A percentile compares a stretch with the other conserved stretches of the same genome.
Conservation (phyloP, 2,113 vertebrate species). For the Donacobius atricapilla region DNA sequence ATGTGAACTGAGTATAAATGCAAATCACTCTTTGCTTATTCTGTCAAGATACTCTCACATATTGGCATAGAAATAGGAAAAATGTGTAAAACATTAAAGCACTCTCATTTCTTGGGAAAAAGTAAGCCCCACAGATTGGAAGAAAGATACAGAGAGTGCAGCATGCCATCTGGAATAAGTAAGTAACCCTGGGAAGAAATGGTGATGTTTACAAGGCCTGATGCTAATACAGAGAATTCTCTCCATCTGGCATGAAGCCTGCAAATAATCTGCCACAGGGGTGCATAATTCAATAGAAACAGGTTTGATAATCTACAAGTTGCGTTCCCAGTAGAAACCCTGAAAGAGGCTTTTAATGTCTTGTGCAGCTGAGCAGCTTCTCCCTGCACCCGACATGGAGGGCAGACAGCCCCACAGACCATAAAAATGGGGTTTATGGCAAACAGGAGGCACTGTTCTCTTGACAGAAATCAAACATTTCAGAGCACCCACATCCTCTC, state of each 20-base stretch:
- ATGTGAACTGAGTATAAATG: not conserved
- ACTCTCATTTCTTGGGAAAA: not conserved
- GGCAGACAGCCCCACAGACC: not conserved
- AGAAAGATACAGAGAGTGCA: not conserved
- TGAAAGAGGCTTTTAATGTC: not conserved
- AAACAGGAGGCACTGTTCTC: not conserved
- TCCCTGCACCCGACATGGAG: not conserved
- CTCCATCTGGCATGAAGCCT: conserved; percentile 34
- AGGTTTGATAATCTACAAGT: not conserved
- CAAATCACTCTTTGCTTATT: not conserved
- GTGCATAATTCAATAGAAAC: not conserved
- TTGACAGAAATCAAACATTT: not conserved
- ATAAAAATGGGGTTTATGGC: not conserved
- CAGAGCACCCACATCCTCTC: not conserved
- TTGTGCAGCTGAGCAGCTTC: not conserved
- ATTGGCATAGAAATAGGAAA: conserved; percentile 12
- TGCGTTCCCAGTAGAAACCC: not conserved
- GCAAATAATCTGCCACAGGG: conserved; percentile 36
- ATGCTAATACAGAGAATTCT: conserved; percentile 25
- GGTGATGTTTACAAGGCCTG: conserved; percentile 25
- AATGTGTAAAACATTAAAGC: conserved; percentile 12
- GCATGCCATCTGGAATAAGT: conserved; percentile 33
- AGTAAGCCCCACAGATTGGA: not conserved
- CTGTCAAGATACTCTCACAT: not conserved
- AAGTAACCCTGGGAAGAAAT: conserved; percentile 37